Evolutionary conservation across 2,113 vertebrate genomes (phyloP).

Genomic region (Coryphaenoides rupestris): DNA sequence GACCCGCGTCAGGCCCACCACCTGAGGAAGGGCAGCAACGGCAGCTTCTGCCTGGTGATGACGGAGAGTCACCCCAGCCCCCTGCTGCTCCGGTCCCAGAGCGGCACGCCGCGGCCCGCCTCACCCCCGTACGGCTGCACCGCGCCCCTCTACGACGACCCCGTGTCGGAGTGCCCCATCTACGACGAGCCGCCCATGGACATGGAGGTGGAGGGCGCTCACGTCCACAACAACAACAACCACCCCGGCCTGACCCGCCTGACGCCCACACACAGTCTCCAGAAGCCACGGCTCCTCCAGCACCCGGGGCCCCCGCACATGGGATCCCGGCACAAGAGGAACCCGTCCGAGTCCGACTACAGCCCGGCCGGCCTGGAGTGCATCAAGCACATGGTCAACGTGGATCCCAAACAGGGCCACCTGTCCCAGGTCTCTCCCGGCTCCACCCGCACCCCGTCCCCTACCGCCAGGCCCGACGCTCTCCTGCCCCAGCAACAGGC

Average conservation of each 20-base stretch:
- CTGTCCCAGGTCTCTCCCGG: constrained; percentile 50
- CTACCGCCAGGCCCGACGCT: constrained; percentile 53
- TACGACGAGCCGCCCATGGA: constrained; percentile 87
- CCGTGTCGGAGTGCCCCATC: constrained; percentile 79
- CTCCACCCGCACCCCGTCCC: constrained; percentile 49
- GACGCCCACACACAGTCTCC: constrained; percentile 75
- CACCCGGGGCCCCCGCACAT: constrained; percentile 65
- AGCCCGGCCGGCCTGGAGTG: constrained; percentile 87
- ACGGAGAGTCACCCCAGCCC: constrained; percentile 65
- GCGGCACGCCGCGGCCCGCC: constrained; percentile 70
- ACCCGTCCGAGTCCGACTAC: constrained; percentile 78
- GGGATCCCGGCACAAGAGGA: constrained; percentile 73
- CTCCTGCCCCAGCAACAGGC: constrained; percentile 49
- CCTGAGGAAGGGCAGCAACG: constrained; percentile 80
- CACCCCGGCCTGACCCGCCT: constrained; percentile 59
- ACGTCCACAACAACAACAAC: constrained; percentile 63
- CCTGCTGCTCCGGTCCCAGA: constrained; percentile 66
- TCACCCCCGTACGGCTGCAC: constrained; percentile 79
- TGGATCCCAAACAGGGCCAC: constrained; percentile 73
- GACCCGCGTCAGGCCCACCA: constrained; percentile 78
- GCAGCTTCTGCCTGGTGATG: constrained; percentile 80
- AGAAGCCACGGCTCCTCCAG: constrained; percentile 75
- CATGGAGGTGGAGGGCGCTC: constrained; percentile 80
- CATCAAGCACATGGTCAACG: constrained; percentile 88
- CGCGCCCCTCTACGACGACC: constrained; percentile 80